These are phyloP conservation scores for Hypercompe scribonia DNA, from an alignment of 2,888 invertebrate species.

Conservation along the genomic window DNA sequence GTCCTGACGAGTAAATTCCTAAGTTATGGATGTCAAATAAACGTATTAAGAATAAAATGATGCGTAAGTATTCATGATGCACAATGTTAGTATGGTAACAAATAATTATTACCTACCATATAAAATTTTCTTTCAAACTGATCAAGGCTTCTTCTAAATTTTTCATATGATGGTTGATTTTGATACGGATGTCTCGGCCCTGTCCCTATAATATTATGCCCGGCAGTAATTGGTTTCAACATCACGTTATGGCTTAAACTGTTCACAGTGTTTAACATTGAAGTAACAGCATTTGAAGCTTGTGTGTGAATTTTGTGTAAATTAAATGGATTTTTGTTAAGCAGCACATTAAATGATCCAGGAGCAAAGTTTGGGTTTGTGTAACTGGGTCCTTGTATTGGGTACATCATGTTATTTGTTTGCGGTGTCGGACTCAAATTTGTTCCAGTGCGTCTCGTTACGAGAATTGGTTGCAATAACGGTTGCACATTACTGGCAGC, in stretches of 20 bases:
- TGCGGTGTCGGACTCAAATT: slow-evolving; percentile 3
- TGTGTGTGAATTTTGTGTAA: neutral
- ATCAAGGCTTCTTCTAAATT: slow-evolving; percentile 45
- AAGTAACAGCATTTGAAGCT: neutral
- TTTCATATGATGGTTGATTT: slow-evolving; percentile 26
- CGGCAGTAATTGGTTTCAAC: slow-evolving; percentile 19
- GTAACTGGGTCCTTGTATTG: slow-evolving; percentile 6
- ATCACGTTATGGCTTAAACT: slow-evolving; percentile 21
- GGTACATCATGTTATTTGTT: slow-evolving; percentile 4
- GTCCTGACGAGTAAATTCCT: too few relatives aligned
- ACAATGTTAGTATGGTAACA: neutral
- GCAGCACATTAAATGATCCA: slow-evolving; percentile 8
- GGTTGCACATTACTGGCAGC: slow-evolving; percentile 3
- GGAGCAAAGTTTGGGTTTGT: slow-evolving; percentile 1
- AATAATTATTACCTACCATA: slow-evolving; percentile 42
- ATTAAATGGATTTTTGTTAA: slow-evolving; percentile 6
- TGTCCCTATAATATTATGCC: slow-evolving; percentile 6
- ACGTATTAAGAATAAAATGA: neutral
- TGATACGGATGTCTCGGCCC: slow-evolving; percentile 17
- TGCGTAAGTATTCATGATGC: too few relatives aligned
- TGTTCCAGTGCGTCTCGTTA: neutral
- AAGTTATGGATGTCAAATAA: too few relatives aligned
- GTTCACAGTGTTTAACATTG: slow-evolving; percentile 19
- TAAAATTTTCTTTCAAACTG: slow-evolving; percentile 52
- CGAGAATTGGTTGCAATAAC: slow-evolving; percentile 6